Evolutionary conservation across 1,140 invertebrate genomes (phyloP).

Genomic region (Drosophila nigromelanica): DNA sequence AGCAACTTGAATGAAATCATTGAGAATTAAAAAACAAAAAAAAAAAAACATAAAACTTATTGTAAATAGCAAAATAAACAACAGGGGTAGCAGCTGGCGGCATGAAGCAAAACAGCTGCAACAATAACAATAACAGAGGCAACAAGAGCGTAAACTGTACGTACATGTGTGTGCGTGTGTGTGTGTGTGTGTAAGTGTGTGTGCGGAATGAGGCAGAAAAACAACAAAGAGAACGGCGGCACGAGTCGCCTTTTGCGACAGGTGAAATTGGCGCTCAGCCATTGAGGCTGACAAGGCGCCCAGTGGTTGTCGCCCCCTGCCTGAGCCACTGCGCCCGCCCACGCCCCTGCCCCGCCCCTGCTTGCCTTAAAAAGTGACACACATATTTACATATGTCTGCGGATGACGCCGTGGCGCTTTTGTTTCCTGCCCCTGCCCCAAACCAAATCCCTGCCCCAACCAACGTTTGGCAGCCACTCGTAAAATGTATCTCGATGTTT

Average conservation of each 20-base stretch:
- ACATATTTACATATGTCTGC: slow-evolving; percentile 26
- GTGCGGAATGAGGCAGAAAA: slow-evolving; percentile 2
- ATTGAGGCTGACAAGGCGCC: slow-evolving; percentile 28
- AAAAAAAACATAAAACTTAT: slow-evolving; percentile 29
- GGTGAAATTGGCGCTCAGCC: slow-evolving; percentile 49
- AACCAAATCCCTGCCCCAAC: not conserved
- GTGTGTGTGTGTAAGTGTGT: not conserved
- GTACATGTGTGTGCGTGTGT: not conserved
- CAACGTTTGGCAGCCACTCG: slow-evolving; percentile 14
- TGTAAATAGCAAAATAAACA: slow-evolving; percentile 39
- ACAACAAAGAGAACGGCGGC: slow-evolving; percentile 8
- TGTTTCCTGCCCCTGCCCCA: slow-evolving; percentile 5
- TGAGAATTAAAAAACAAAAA: not conserved
- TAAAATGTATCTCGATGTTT: slow-evolving; percentile 52
- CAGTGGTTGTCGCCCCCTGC: slow-evolving; percentile 13
- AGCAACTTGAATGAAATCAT: slow-evolving; percentile 24
- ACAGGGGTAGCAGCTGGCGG: slow-evolving; percentile 5
- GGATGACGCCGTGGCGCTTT: slow-evolving; percentile 22
- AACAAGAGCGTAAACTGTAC: not conserved
- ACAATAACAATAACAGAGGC: slow-evolving; percentile 13
- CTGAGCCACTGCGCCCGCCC: not conserved
- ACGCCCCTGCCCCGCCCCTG: slow-evolving; percentile 5
- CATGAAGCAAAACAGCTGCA: slow-evolving; percentile 27
- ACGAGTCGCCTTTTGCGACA: slow-evolving; percentile 37
- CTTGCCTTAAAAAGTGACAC: slow-evolving; percentile 8